A percentile compares a stretch with the other conserved stretches of the same genome.
These are phyloP conservation scores for Mayetiola destructor DNA, from an alignment of 2,888 invertebrate species.

Conservation along the genomic window DNA sequence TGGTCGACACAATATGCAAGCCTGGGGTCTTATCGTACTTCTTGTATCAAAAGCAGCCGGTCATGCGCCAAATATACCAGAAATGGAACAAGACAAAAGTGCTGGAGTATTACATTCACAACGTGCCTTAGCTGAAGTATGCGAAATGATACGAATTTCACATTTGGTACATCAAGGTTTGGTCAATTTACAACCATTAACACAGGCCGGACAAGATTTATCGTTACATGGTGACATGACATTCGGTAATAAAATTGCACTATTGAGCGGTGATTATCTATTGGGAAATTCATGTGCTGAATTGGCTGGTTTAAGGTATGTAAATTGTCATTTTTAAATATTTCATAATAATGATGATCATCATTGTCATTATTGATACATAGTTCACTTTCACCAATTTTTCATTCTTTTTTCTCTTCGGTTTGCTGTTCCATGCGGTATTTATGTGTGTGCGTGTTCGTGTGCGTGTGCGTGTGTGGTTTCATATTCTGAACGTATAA, in stretches of 20 bases:
- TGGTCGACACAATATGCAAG: conserved; percentile 85
- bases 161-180: conserved; percentile 80
- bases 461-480: no score
- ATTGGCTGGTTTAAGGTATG: conserved; percentile 70
- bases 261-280: conserved; percentile 83
- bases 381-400: not conserved
- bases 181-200: conserved; percentile 58
- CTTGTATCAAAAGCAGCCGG: conserved; percentile 87
- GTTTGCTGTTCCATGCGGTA: no score
- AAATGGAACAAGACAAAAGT: conserved; percentile 72
- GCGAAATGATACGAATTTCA: conserved; percentile 90
- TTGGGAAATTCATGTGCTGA: conserved; percentile 78
- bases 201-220: conserved; percentile 37
- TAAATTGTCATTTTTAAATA: no score
- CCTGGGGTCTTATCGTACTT: conserved; percentile 83
- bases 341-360: conserved; percentile 21
- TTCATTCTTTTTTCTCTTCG: not conserved
- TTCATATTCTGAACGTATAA: no score
- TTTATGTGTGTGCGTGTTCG: no score
- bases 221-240: conserved; percentile 62
- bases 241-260: conserved; percentile 88
- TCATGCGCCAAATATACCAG: conserved; percentile 60
- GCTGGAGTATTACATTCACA: conserved; percentile 76
- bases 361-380: no score
- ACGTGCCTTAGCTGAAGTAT: conserved; percentile 81